phyloP scores from a whole-genome alignment of 2,888 invertebrate genomes.

The Fissipunctia ypsillon region DNA sequence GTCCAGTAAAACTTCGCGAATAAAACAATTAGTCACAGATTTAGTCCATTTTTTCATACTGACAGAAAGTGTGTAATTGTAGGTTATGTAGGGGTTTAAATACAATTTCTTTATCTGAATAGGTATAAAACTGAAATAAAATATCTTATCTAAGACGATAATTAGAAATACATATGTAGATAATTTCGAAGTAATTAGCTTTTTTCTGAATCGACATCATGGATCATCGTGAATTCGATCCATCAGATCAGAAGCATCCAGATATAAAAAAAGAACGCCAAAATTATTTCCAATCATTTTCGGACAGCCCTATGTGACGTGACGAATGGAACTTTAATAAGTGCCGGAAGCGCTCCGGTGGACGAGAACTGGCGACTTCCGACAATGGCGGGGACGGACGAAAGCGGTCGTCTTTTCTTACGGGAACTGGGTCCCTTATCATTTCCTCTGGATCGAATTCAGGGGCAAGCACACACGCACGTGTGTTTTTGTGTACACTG shows the following conservation, averaged over 20 bases:
- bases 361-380: conserved; percentile 69
- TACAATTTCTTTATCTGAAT: background rate
- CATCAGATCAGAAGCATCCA: background rate
- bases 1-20: background rate
- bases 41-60: background rate
- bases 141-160: background rate
- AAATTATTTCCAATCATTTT: background rate
- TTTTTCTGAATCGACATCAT: background rate
- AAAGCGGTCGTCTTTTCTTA: conserved; percentile 59
- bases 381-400: conserved; percentile 59
- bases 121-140: background rate
- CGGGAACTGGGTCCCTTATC: conserved; percentile 43
- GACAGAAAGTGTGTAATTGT: background rate
- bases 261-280: background rate
- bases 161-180: background rate
- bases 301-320: conserved; percentile 61
- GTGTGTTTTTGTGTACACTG: background rate
- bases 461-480: background rate
- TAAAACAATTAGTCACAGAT: conserved; percentile 1
- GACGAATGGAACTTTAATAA: conserved; percentile 69
- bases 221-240: background rate
- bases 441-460: conserved; percentile 31
- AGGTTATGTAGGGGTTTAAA: background rate
- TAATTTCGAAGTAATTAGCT: background rate
- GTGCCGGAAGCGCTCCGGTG: conserved; percentile 65